Conservation (phyloP, 2,888 invertebrate species). For the Malthinus flaveolus region DNA sequence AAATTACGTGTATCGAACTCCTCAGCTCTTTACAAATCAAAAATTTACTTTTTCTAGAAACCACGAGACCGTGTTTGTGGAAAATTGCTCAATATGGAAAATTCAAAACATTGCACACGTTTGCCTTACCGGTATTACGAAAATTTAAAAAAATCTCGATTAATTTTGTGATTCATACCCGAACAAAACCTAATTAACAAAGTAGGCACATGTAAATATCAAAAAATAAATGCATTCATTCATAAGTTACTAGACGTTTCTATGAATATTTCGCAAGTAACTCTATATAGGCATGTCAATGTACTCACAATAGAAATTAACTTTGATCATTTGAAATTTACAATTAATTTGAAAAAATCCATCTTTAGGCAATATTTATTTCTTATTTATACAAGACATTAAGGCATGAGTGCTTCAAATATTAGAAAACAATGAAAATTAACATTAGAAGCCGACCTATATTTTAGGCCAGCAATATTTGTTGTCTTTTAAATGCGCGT, state of each 20-base stretch:
- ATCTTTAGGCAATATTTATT: constrained; percentile 19
- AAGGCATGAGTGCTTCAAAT: constrained; percentile 11
- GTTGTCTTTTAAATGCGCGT: neutral
- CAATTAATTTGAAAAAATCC: constrained; percentile 6
- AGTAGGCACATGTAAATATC: constrained; percentile 25
- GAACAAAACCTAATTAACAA: constrained; percentile 21
- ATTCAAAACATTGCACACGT: too few species aligned
- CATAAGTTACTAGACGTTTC: constrained; percentile 21
- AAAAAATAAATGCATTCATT: constrained; percentile 22
- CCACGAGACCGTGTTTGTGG: too few species aligned
- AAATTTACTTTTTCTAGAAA: too few species aligned
- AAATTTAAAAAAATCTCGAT: constrained; percentile 8
- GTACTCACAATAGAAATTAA: constrained; percentile 25
- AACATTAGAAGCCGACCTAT: constrained; percentile 24
- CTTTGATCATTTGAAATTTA: constrained; percentile 21
- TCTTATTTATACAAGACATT: constrained; percentile 24
- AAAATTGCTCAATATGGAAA: too few species aligned
- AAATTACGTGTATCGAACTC: neutral
- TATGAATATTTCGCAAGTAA: constrained; percentile 24
- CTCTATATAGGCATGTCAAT: constrained; percentile 26
- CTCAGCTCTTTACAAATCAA: neutral
- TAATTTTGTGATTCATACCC: constrained; percentile 17
- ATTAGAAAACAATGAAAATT: constrained; percentile 28
- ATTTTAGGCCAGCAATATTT: constrained; percentile 18
- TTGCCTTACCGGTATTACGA: too few species aligned